These are phyloP conservation scores for Sphaerodactylus townsendi DNA, from an alignment of 2,113 vertebrate species.

Conservation along the genomic window DNA sequence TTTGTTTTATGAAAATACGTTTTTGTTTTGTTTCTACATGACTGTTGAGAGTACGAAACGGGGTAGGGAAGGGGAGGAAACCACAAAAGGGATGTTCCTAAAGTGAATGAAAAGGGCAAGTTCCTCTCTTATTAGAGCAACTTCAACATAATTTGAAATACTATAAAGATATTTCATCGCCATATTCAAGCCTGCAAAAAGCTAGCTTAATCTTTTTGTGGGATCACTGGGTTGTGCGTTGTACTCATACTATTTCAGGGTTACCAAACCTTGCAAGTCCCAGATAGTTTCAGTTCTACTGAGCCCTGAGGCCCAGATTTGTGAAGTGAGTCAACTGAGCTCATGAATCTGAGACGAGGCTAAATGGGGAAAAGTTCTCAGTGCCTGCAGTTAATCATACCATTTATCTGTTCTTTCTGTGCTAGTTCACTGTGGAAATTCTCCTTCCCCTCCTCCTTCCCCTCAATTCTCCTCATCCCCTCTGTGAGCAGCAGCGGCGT, in stretches of 20 bases:
- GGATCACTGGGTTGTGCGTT: neutral
- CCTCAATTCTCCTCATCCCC: too few relatives aligned
- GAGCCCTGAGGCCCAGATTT: too few relatives aligned
- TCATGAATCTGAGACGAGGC: too few relatives aligned
- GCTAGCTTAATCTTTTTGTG: neutral
- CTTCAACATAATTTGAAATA: neutral
- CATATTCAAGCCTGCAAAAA: neutral
- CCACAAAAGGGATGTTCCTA: constrained; percentile 15
- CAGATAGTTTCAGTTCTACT: neutral
- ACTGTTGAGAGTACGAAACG: neutral
- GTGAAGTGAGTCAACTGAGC: too few relatives aligned
- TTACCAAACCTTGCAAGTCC: neutral
- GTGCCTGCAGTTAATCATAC: too few relatives aligned
- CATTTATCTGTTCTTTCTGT: too few relatives aligned
- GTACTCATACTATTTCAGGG: neutral
- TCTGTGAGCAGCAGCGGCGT: too few relatives aligned
- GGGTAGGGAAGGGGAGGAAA: neutral
- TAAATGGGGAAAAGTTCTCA: too few relatives aligned
- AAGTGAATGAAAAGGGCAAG: neutral
- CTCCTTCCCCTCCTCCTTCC: too few relatives aligned
- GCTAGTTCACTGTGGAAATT: too few relatives aligned
- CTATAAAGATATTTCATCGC: neutral
- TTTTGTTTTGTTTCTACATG: neutral
- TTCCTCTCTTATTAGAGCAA: neutral
- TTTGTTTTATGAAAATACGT: neutral